These are phyloP conservation scores for Oreocharis arfaki DNA, from an alignment of 2,113 vertebrate genomes.

Conservation along the genomic window DNA sequence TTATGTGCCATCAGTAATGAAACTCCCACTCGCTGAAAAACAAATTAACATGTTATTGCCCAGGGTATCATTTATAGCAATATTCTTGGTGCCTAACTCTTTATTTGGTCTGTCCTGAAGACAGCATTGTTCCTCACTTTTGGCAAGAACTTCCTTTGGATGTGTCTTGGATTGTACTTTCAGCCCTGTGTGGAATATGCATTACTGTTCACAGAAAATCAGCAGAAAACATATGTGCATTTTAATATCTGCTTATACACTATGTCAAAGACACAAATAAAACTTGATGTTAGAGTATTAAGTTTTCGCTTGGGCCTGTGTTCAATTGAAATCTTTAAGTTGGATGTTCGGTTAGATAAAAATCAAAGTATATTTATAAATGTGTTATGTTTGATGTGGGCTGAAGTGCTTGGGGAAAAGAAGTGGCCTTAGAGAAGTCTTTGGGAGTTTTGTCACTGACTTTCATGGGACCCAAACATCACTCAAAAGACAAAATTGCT, in stretches of 20 bases:
- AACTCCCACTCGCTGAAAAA: neutral
- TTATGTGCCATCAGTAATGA: slow-evolving; percentile 7
- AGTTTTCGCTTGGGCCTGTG: neutral
- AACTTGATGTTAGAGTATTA: neutral
- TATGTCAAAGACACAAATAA: neutral
- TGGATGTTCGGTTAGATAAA: neutral
- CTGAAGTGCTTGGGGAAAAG: neutral
- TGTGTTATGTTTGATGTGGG: neutral
- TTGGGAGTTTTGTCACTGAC: neutral
- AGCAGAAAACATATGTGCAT: neutral
- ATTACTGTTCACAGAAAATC: neutral
- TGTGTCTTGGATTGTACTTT: neutral
- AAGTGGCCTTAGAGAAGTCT: neutral
- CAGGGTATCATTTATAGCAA: neutral
- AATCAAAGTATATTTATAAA: neutral
- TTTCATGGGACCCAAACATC: neutral
- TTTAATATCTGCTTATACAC: neutral
- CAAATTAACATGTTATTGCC: neutral
- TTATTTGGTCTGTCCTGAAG: slow-evolving; percentile 5
- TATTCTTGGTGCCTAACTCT: neutral
- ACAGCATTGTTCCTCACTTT: neutral
- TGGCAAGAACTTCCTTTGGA: neutral
- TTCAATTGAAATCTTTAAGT: neutral
- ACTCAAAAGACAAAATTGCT: neutral
- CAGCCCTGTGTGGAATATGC: neutral